Evolutionary conservation across 2,888 invertebrate species (phyloP), one percentile per base, ranked within the genome.

Genomic region (Blastobasis adustella): DNA sequence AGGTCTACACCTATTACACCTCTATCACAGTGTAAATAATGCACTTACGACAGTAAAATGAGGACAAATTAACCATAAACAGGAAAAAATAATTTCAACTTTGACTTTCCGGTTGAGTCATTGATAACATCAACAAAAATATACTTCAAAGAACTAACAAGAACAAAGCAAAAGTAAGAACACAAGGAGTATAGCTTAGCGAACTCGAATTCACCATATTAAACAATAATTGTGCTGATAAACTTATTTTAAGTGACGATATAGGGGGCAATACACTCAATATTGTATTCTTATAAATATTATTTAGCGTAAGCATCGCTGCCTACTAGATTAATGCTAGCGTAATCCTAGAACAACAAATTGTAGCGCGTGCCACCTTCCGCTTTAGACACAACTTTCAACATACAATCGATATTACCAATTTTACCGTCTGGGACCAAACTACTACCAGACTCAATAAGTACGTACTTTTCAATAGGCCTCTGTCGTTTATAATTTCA

Each of bases 11-110:
- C 73, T 79, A 78, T 82, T 85, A 87, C 85, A 85, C 83, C 65
- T 80, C 79, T 86, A 88, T 87, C 86, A 87, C 88, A 87, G 83
- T 85, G 87, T 87, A 87, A 80, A 81, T 85, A 87, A 88, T 84
- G 87, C 85, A 87, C 88, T 83, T 84, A 85, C 67, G 74, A 79
- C 65, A 73, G 68, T 72, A 72, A 73, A 79, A 70, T 65, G 69
- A 76, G 64, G 76, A 61, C 68, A 63, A 72, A 73, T 64, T 63
- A 69, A 74, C 46, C 56, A 56, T 59, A 59, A 62, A 61, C 64
- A 61, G 61, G 59, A 67, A 61, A 56, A 47, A 52, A 55, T 47
- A 58, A 57, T 58, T 60, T 60, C 66, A 58, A 61, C 60, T 64
- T 59, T 58, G 65, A 58, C 60, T 61, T 63, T 60, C 53, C 58